A percentile compares a stretch with the other conserved stretches of the same genome.
Conservation (phyloP, 1,140 invertebrate species). For the Spodoptera litura region DNA sequence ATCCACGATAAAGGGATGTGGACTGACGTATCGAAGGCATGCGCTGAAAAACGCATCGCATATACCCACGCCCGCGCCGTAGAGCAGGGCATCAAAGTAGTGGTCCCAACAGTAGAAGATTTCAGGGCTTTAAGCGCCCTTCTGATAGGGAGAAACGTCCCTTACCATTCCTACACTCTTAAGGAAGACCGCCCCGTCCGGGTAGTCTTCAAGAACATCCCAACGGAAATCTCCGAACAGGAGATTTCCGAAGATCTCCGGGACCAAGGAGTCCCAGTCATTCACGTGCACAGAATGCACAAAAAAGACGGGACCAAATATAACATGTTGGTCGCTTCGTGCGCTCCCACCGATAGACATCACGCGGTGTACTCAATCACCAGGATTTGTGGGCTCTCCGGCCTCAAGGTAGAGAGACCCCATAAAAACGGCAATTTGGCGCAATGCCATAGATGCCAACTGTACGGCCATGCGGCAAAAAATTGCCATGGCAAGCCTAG, state of each 20-base stretch:
- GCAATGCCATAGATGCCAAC: slow-evolving; percentile 63
- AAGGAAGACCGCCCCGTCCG: background rate
- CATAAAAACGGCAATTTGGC: background rate
- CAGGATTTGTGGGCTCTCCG: slow-evolving; percentile 6
- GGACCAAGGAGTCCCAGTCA: background rate
- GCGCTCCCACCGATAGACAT: background rate
- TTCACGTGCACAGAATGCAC: background rate
- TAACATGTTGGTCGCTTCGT: background rate
- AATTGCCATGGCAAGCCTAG: slow-evolving; percentile 48
- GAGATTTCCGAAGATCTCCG: background rate
- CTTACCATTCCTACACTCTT: background rate
- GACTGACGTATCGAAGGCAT: background rate
- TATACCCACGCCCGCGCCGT: background rate
- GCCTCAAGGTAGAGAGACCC: slow-evolving; percentile 16
- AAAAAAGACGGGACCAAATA: background rate
- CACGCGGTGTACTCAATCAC: slow-evolving; percentile 22
- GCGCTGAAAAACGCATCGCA: background rate
- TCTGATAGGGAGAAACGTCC: background rate
- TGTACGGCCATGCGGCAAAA: slow-evolving; percentile 53
- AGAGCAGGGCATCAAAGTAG: too few species aligned
- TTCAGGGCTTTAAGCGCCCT: too few species aligned
- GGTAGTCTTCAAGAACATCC: background rate
- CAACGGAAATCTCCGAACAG: background rate
- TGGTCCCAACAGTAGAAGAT: too few species aligned
- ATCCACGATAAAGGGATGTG: background rate